Percentiles rank a stretch among this genome's conserved stretches.
phyloP scores from a whole-genome alignment of 1,140 invertebrate species.

The Drosophila kepulauana region DNA sequence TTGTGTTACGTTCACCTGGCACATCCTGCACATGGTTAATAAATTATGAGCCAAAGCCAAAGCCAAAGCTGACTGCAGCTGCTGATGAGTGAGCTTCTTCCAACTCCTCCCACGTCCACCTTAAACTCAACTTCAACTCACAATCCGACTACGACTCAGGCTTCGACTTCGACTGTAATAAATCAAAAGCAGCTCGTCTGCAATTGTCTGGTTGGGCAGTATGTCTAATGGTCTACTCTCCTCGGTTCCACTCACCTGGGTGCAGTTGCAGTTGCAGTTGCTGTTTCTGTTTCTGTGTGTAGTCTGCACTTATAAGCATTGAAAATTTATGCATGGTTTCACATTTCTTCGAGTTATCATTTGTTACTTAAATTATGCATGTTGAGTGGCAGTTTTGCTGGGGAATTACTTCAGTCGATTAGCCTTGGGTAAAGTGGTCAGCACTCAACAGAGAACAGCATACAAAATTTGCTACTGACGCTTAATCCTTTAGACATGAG shows the following conservation, averaged over 20 bases:
- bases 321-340: constrained; percentile 80
- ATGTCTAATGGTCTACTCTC: constrained; percentile 9
- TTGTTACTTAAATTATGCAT: constrained; percentile 82
- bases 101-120: constrained; percentile 13
- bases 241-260: constrained; percentile 20
- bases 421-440: constrained; percentile 67
- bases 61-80: constrained; percentile 67
- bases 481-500: background rate
- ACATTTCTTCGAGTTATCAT: constrained; percentile 83
- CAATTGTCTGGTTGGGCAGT: constrained; percentile 58
- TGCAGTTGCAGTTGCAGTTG: constrained; percentile 59
- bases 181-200: constrained; percentile 72
- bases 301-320: constrained; percentile 52
- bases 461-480: constrained; percentile 7
- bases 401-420: constrained; percentile 73
- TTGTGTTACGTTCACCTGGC: constrained; percentile 35
- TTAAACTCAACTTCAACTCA: no score
- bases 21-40: constrained; percentile 57
- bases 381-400: constrained; percentile 77
- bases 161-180: constrained; percentile 44
- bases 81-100: constrained; percentile 65
- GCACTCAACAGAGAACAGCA: constrained; percentile 36
- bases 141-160: constrained; percentile 12
- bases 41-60: constrained; percentile 71
- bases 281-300: constrained; percentile 12